A percentile compares a stretch with the other conserved stretches of the same genome.
Evolutionary conservation across 1,140 invertebrate species (phyloP).

Genomic region (Caenorhabditis remanei): DNA sequence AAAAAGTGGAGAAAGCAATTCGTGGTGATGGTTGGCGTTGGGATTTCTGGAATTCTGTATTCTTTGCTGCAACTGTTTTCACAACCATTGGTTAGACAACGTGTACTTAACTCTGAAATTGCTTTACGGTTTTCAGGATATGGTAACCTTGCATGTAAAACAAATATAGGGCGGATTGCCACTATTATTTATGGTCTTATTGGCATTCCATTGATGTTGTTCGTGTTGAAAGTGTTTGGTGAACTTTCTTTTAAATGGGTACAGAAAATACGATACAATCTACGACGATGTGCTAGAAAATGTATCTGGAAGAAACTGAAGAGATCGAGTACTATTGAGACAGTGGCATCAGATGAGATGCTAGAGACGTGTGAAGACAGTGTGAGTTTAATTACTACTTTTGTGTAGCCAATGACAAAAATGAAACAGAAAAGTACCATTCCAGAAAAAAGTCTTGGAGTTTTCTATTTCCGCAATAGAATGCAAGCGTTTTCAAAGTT

Average conservation of each 20-base stretch:
- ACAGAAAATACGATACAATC: background rate
- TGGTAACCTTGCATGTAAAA: slow-evolving; percentile 59
- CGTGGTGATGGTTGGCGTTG: slow-evolving; percentile 54
- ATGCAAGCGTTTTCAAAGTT: too few relatives aligned
- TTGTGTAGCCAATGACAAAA: too few relatives aligned
- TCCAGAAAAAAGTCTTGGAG: too few relatives aligned
- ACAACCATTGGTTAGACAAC: slow-evolving; percentile 58
- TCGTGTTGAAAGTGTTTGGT: slow-evolving; percentile 41
- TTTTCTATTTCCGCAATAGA: too few relatives aligned
- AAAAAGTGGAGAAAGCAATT: slow-evolving; percentile 43
- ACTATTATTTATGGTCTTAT: slow-evolving; percentile 65
- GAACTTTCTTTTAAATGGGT: slow-evolving; percentile 7
- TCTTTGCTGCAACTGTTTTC: slow-evolving; percentile 62
- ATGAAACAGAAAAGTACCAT: too few relatives aligned
- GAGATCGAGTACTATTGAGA: background rate
- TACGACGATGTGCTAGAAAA: background rate
- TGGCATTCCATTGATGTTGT: slow-evolving; percentile 61
- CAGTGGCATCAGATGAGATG: slow-evolving; percentile 30
- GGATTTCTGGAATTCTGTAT: slow-evolving; percentile 66
- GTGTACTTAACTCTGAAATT: too few relatives aligned
- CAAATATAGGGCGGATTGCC: slow-evolving; percentile 56
- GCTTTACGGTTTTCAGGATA: slow-evolving; percentile 42
- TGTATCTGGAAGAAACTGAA: background rate
- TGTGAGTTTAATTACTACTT: too few relatives aligned
- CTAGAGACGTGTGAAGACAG: background rate